These are phyloP conservation scores for Calvadosia cruxmelitensis DNA, from an alignment of 30 jellyfish, hydroid and myxozoan species.

Conservation along the genomic window DNA sequence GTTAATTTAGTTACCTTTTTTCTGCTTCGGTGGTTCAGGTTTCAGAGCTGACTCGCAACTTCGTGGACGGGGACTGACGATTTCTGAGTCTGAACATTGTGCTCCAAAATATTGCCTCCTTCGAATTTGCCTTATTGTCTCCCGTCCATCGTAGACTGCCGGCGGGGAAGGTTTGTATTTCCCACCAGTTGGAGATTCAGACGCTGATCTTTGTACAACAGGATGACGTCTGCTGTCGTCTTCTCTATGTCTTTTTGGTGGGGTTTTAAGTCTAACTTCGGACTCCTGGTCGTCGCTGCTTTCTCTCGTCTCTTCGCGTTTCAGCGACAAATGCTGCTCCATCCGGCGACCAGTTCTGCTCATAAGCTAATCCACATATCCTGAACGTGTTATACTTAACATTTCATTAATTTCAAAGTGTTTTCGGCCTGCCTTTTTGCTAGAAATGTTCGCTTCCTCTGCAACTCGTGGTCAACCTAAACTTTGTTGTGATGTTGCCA, in stretches of 20 bases:
- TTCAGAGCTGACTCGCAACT: not conserved
- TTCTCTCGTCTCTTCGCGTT: not conserved
- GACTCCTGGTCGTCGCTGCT: not conserved
- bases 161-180: not conserved
- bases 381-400: too few species aligned
- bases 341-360: too few species aligned
- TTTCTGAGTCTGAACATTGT: not conserved
- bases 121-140: not conserved
- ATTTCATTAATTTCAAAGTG: too few species aligned
- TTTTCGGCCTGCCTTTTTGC: too few species aligned
- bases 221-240: not conserved
- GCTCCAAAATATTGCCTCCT: not conserved
- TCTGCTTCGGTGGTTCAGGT: not conserved
- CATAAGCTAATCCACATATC: too few species aligned
- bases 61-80: not conserved
- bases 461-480: too few species aligned
- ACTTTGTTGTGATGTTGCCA: too few species aligned
- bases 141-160: not conserved
- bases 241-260: not conserved
- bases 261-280: not conserved
- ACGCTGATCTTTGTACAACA: not conserved
- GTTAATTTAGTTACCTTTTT: not conserved
- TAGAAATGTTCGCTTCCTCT: too few species aligned
- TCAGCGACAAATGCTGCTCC: not conserved
- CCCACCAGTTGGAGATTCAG: slow-evolving; percentile 2